These are phyloP conservation scores for Actinia tenebrosa DNA, from an alignment of 64 coral and sea anemone species.

Conservation along the genomic window DNA sequence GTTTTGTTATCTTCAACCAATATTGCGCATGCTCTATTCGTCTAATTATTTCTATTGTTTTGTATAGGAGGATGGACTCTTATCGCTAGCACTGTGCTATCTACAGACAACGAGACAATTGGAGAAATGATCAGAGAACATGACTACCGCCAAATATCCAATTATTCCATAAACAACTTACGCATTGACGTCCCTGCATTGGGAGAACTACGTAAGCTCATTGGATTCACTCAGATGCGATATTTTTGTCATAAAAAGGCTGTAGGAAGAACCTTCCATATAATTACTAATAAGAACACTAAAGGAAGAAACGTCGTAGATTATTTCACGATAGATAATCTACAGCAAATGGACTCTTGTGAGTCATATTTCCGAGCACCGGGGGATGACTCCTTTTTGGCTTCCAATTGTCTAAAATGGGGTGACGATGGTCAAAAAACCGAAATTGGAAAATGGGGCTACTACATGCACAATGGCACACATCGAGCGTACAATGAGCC, in stretches of 20 bases:
- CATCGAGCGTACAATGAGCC: slow-evolving; percentile 54
- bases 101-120: background rate
- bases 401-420: slow-evolving; percentile 51
- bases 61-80: slow-evolving; percentile 72
- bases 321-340: slow-evolving; percentile 24
- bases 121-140: background rate
- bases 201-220: slow-evolving; percentile 20
- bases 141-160: slow-evolving; percentile 43
- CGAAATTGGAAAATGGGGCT: slow-evolving; percentile 39
- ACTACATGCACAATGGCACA: background rate
- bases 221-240: slow-evolving; percentile 48
- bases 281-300: slow-evolving; percentile 47
- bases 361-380: slow-evolving; percentile 37
- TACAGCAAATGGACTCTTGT: slow-evolving; percentile 31
- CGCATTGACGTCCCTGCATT: slow-evolving; percentile 34
- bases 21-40: too few relatives aligned
- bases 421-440: slow-evolving; percentile 13
- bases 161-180: slow-evolving; percentile 37
- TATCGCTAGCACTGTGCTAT: slow-evolving; percentile 41
- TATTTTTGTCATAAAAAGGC: slow-evolving; percentile 46
- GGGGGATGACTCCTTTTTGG: slow-evolving; percentile 45
- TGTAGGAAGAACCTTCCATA: slow-evolving; percentile 64
- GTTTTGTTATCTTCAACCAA: too few relatives aligned
- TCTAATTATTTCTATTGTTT: background rate
- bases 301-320: slow-evolving; percentile 20